Conservation (phyloP, 2,113 vertebrate genomes). For the Erinaceus europaeus region DNA sequence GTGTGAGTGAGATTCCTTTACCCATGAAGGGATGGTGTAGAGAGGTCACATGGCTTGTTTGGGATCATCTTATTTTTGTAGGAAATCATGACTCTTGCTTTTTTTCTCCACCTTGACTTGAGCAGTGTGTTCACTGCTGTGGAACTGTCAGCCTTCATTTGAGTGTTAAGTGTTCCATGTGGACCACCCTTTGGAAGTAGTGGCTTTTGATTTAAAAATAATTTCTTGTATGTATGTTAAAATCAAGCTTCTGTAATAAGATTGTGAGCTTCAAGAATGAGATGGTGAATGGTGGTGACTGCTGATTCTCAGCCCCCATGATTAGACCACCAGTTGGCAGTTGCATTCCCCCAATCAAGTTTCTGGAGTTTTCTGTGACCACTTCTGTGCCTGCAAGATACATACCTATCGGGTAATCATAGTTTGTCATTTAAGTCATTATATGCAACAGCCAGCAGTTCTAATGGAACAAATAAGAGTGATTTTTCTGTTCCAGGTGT, state of each 20-base stretch:
- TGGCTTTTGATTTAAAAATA: not conserved
- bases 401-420: not conserved
- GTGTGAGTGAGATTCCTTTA: too few relatives aligned
- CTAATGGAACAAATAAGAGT: constrained; percentile 65
- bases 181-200: not conserved
- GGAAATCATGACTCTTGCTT: not conserved
- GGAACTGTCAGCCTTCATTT: not conserved
- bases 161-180: not conserved
- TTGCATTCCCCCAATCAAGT: not conserved
- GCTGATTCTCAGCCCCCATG: not conserved
- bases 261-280: not conserved
- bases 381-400: not conserved
- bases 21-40: too few relatives aligned
- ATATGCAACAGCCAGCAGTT: constrained; percentile 52
- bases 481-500: constrained; percentile 77
- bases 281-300: not conserved
- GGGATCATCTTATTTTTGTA: rapidly evolving
- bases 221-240: too few relatives aligned
- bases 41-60: too few relatives aligned
- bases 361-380: not conserved
- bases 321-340: not conserved
- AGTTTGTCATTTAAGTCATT: constrained; percentile 40
- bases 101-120: not conserved
- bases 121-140: not conserved
- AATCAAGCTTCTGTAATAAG: not conserved